Base-by-base conservation (phyloP, 2,797 vertebrate genomes). In the Todus mexicanus region DNA sequence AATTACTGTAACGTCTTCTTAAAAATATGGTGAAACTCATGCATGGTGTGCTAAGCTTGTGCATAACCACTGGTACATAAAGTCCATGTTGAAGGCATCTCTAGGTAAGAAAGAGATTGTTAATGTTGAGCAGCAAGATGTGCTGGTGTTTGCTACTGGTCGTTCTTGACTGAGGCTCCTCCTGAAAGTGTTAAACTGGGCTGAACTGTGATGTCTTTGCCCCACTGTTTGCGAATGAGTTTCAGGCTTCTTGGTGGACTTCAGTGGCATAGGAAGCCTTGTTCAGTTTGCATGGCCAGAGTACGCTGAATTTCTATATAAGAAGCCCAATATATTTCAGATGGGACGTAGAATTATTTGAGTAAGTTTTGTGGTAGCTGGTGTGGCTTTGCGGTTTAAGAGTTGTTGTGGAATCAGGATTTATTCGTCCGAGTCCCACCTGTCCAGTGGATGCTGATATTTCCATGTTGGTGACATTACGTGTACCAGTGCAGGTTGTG, bases 401-500 rank as follows among this genome's bases (percentile, higher is more conserved):
- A 77, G 22, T 12, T 31, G 23, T 45, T 84, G 38, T 75, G 27
- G 63, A 51, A 33, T 2, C 56, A 48, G 18, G 27, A 26, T n/a
- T 9, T 81, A 2, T 54, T 68, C 10, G 11, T n/a, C 68, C 66
- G 56, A 79, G 54, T 60, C 33, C 10, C 31, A 38, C n/a, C 29
- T 61, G 3, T 77, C 48, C 12, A 43, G 25, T 16, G 14, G 23
- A 11, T 54, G n/a, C 53, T 54, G 72, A 3, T 53, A 16, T 59
- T 61, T 83, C 57, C 65, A 23, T 76, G 40, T 16, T 64, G 68
- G 45, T 77, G 37, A 22, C 29, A 14, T 45, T 31, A 5, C 29
- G 23, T 37, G n/a, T 54, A 37, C 57, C 20, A 43, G 15, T 65
- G 48, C 10, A 6, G 0, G 0, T 15, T 50, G 29, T 17, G 19